Evolutionary conservation across 2,797 vertebrate genomes (phyloP), one percentile per base, ranked within the genome.

Genomic region (Enteromius treurensis): DNA sequence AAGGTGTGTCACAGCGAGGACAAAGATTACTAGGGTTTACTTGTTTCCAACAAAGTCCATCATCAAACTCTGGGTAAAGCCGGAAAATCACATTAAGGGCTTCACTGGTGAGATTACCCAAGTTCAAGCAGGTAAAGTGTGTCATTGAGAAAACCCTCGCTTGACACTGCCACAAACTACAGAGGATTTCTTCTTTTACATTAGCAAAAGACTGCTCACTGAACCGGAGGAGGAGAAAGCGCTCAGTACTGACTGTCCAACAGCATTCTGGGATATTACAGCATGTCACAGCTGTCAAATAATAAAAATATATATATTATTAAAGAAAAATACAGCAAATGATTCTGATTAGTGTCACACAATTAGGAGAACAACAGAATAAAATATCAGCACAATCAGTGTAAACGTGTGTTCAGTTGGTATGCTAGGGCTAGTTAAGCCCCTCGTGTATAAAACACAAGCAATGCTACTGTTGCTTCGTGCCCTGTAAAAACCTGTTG

Each of bases 41-140:
- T 95, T 94, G 86, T 86, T 93, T 88, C 94, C 94, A 0, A 92
- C 92, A 80, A 96, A 90, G 4, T 95, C 94, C 81, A 91, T 86
- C 0, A 96, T 92, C 32, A 96, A 92, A 1, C 95, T 94, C 77
- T 96, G 93, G 60, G 94, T 93, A 55, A 95, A 96, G 91, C 23
- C 13, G 9, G 45, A 71, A 79, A 86, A 83, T 82, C 73, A 83
- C 77, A 79, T 80, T 70, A 83, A 79, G 60, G 14, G 80, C 64
- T 75, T 79, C 17, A 34, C 19, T 17, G 34, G 23, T 42, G 71
- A 69, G 81, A 83, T 77, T 69, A 83, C 34, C 14, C 0, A 9
- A 58, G 62, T 55, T 82, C 45, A 82, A 4, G 4, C 71, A 64
- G 80, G 70, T 15, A 11, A 65, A 21, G 9, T 3, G 32, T 13